Conservation (phyloP, 2,113 vertebrate species). For the Caloenas nicobarica region DNA sequence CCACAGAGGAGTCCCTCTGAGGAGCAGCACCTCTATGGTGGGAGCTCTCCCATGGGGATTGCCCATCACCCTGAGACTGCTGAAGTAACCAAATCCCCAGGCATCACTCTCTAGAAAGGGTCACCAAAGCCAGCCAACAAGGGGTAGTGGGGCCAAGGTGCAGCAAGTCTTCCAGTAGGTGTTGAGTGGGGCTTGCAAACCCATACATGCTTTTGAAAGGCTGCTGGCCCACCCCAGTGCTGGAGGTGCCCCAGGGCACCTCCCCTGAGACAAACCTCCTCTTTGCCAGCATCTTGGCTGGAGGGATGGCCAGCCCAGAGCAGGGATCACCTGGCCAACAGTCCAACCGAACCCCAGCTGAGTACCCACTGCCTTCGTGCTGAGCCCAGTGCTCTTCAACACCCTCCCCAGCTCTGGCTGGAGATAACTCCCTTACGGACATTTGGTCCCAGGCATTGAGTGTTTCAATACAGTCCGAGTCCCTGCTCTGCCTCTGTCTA, state of each 20-base stretch:
- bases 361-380: accelerated
- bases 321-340: background rate
- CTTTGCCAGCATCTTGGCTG: background rate
- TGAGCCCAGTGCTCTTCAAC: background rate
- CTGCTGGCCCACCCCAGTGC: background rate
- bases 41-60: background rate
- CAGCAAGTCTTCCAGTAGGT: background rate
- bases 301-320: background rate
- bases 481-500: background rate
- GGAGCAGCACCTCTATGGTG: background rate
- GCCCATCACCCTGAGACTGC: background rate
- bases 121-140: background rate
- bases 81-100: background rate
- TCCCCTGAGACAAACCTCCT: background rate
- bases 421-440: background rate
- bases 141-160: background rate
- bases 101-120: background rate
- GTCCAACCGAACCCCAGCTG: background rate
- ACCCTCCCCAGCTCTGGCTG: background rate
- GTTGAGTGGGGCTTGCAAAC: background rate
- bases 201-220: background rate
- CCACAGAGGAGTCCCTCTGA: background rate
- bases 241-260: background rate
- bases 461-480: background rate
- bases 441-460: background rate